Base-by-base conservation (phyloP, 2,888 invertebrate species). In the Dicyrtomina minuta region DNA sequence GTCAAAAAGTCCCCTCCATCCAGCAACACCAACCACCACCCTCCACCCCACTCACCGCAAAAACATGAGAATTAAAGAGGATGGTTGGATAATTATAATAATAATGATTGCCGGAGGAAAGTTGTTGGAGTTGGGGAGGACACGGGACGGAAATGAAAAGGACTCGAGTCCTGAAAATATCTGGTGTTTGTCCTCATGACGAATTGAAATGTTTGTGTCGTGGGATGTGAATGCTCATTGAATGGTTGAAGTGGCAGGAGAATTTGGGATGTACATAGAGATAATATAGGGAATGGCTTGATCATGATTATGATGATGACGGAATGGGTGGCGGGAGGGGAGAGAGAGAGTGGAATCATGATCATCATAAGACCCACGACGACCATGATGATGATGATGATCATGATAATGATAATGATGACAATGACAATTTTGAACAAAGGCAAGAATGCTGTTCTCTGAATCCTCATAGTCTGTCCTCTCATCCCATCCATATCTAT, bases 351-450 rank as follows among this genome's bases (percentile, higher is more conserved):
- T 26, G 58, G 24, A 44, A 67, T 67, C 58, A 59, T 27, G 49
- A 66, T 58, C 56, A 66, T 66, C 66, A 49, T 27, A 43, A 61
- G 46, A 24, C 26, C 55, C 55, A 33, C 33, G 4, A 27, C 55
- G 15, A 24, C 46, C n/a, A 46, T 24, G 26, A 61, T 55, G 3
- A 59, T 64, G 22, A 67, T 59, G 24, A 49, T 67, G 59, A 66
- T 66, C 66, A 41, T 17, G 27, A 58, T 67, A 67, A 67, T 67
- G 66, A 67, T 49, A 67, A 67, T 59, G 66, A 59, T 56, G 66
- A 67, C 66, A 67, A 67, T 67, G 59, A 67, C 66, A 67, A 67
- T 67, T 67, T 15, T 27, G 49, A 58, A 66, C 66, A 58, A 66
- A 43, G 58, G 66, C 44, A 44, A 55, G 39, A 39, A 55, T 58